Evolutionary conservation across 1,140 invertebrate species (phyloP), one percentile per base, ranked within the genome.

Genomic region (Lasioglossum baleicum): DNA sequence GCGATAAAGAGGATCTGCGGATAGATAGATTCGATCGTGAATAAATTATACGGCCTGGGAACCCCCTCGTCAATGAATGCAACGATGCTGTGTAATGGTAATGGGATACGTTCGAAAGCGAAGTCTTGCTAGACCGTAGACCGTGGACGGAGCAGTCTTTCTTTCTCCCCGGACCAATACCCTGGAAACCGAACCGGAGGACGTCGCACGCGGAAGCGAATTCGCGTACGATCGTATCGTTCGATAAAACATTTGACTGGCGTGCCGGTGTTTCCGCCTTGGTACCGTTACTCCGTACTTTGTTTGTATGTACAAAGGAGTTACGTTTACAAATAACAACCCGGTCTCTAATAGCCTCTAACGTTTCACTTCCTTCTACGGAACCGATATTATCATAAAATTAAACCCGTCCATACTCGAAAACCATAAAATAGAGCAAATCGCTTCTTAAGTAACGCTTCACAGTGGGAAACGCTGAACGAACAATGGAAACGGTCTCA

Each of bases 1-100:
- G 81, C 69, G 61, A 89, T 22, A n/a, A 91, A 40, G 51, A 91
- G 58, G 63, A 86, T 80, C 92, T 93, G 86, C 42, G 88, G 66
- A 80, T 26, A 80, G 72, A 77, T 70, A 80, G 75, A 77, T 70
- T 15, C 11, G 35, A 63, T 44, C 8, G 8, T 17, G 20, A 15
- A 44, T 64, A 35, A 61, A 68, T 70, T 22, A 31, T 1, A 15
- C 13, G 0, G 10, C 44, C 26, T 20, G 72, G 61, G 56, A 75
- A 44, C 20, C 31, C 8, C 15, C 13, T 51, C 6, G 17, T 7
- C 2, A 40, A 80, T 17, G 64, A 61, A 20, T 7, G 13, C 51
- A 76, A 63, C 63, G 81, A 68, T 86, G 63, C 42, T 67, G 67
- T 63, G 67, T 74, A 60, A 74, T 53, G 20, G 78, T 80, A 75